Percentiles rank a stretch among this genome's conserved stretches.
Conservation (phyloP, 2,797 vertebrate species). For the Cyprinodon diabolis region DNA sequence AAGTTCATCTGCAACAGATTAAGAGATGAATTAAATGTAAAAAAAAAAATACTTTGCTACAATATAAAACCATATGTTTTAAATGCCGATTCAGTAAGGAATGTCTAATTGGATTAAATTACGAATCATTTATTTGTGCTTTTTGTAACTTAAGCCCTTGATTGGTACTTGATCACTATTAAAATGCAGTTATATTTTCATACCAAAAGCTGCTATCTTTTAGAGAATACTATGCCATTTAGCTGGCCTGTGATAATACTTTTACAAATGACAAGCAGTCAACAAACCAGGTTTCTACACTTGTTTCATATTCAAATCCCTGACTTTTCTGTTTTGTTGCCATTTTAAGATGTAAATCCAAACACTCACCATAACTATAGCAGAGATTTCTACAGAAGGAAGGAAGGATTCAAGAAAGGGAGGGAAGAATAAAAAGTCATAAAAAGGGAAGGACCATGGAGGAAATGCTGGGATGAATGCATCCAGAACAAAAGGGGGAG, state of each 20-base stretch:
- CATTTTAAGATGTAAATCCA: not conserved
- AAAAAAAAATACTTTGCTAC: constrained; percentile 35
- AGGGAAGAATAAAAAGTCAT: not conserved
- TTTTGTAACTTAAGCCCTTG: constrained; percentile 45
- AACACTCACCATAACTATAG: not conserved
- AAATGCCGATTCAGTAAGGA: constrained; percentile 19
- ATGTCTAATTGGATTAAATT: not conserved
- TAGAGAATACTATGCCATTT: not conserved
- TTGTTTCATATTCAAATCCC: not conserved
- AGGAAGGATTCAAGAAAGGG: not conserved
- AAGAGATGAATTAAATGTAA: not conserved
- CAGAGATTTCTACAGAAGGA: not conserved
- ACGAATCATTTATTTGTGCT: constrained; percentile 15
- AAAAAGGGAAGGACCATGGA: not conserved
- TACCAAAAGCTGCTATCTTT: not conserved
- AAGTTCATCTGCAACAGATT: constrained; percentile 4
- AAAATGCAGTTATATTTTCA: not conserved
- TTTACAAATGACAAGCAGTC: not conserved
- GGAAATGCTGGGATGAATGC: not conserved
- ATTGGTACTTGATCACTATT: constrained; percentile 5
- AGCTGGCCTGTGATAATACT: not conserved
- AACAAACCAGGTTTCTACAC: not conserved
- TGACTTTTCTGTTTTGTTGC: not conserved
- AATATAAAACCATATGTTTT: constrained; percentile 49
- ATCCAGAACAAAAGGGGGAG: not conserved